Conservation (phyloP, 2,888 invertebrate species). For the Plebejus anna region DNA sequence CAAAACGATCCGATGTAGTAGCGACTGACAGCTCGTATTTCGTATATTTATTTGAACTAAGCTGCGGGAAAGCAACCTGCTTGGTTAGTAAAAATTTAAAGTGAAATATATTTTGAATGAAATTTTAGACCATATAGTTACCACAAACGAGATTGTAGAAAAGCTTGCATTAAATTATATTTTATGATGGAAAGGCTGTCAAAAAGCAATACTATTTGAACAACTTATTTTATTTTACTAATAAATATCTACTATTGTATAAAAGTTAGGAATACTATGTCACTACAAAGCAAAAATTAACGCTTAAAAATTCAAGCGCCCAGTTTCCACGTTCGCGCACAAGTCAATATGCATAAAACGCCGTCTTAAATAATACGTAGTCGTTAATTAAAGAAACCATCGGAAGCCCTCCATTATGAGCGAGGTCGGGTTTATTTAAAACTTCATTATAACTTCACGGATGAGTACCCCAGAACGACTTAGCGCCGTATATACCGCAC, state of each 20-base stretch:
- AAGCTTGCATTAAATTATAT: background rate
- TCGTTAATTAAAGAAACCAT: conserved; percentile 33
- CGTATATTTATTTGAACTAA: conserved; percentile 25
- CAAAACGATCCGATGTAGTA: conserved; percentile 34
- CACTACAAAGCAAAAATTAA: background rate
- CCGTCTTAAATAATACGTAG: conserved; percentile 13
- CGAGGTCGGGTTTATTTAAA: conserved; percentile 52
- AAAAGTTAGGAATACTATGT: too few species aligned
- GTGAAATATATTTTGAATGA: background rate
- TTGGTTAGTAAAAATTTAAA: conserved; percentile 7
- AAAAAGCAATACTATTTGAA: too few species aligned
- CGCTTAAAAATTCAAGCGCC: background rate
- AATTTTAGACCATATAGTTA: background rate
- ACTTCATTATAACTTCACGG: conserved; percentile 40
- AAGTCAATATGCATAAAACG: conserved; percentile 11
- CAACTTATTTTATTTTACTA: too few species aligned
- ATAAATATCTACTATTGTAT: too few species aligned
- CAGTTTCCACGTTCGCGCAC: background rate
- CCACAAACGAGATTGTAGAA: too few species aligned
- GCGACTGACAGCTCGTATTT: conserved; percentile 30
- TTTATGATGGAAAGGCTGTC: background rate
- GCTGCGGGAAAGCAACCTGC: conserved; percentile 5
- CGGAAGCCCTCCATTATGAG: conserved; percentile 47
- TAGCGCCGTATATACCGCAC: conserved; percentile 18
- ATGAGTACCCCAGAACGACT: conserved; percentile 41